Base-by-base conservation (phyloP, 2,888 invertebrate genomes). In the Megaustenia siamemsis region DNA sequence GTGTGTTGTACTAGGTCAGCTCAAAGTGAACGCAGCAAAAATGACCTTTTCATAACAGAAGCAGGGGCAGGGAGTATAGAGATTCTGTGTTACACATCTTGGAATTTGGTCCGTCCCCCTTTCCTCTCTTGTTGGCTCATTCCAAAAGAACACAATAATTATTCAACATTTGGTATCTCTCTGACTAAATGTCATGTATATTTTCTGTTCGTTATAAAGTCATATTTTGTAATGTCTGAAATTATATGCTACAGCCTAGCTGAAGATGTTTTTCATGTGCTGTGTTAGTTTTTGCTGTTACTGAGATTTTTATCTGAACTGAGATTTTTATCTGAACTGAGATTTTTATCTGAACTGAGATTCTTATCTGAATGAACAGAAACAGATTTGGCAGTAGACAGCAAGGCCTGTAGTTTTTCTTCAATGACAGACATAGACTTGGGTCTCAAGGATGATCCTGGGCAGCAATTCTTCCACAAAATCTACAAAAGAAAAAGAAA, bases 401-500 rank as follows among this genome's bases (percentile, higher is more conserved):
- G 35, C 78, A 60, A 78, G 43, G 63, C 43, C 32, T 28, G 43
- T 38, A 82, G 53, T 49, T 82, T 76, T 49, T 75, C 82, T n/a
- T 32, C 49, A 4, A 75, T 75, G 82, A 76, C 82, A 35, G 82
- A 82, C 38, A 40, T 38, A 35, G 82, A 82, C 32, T 66, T 82
- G 40, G 82, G 75, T 18, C 56, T 76, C 28, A 75, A 53, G 40
- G 82, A 82, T 45, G 66, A 76, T 24, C 4, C 40, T 3, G 40
- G 43, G 21, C 69, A 43, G 28, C 71, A 63, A 1, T 84, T 84
- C 56, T n/a, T 49, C 24, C 85, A 85, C 60, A 85, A 85, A 56
- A 69, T 85, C 32, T 85, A 81, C n/a, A 81, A 81, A 66, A 69
- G 81, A 32, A 85, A 68, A 56, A 81, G 66, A 49, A 85, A 69